Conservation (phyloP, 2,797 vertebrate species). For the Manis javanica region DNA sequence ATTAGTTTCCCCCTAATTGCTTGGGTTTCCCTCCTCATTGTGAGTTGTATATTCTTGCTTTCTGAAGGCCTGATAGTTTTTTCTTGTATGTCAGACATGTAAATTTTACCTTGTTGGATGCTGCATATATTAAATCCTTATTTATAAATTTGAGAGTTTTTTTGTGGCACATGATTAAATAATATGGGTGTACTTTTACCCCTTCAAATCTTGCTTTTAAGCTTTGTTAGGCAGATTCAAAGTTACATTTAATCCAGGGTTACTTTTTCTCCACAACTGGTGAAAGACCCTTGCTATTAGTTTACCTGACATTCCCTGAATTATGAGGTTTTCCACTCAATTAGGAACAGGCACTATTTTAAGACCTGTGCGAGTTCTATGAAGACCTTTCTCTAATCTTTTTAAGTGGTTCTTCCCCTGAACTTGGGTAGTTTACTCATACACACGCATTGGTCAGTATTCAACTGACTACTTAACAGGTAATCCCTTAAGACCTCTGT, state of each 20-base stretch:
- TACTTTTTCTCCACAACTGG: not conserved
- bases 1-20: not conserved
- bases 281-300: not conserved
- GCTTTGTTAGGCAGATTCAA: not conserved
- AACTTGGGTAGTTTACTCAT: not conserved
- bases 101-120: not conserved
- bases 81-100: not conserved
- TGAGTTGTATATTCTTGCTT: not conserved
- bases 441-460: not conserved
- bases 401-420: not conserved
- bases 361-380: not conserved
- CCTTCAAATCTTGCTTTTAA: not conserved
- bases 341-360: not conserved
- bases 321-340: not conserved
- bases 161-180: not conserved
- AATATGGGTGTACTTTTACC: not conserved
- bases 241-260: not conserved
- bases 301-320: not conserved
- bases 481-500: not conserved
- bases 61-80: not conserved
- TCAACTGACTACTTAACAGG: not conserved
- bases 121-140: not conserved
- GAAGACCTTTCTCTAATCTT: not conserved
- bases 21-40: no score
- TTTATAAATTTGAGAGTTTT: not conserved